A percentile compares a stretch with the other conserved stretches of the same genome.
Conservation (phyloP, 1,140 invertebrate species). For the Rhagoletis zephyria region DNA sequence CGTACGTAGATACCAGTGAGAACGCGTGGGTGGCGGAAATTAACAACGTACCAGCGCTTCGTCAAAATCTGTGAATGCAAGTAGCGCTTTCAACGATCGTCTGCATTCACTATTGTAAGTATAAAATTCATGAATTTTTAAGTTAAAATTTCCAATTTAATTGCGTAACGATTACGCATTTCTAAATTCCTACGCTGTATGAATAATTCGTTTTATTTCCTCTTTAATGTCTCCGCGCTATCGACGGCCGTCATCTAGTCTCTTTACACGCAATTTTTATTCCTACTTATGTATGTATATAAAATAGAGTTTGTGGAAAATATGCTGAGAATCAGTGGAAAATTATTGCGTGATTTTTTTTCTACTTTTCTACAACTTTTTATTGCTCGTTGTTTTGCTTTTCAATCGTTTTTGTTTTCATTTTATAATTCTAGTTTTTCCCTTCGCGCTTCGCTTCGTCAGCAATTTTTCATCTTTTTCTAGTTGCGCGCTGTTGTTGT, state of each 20-base stretch:
- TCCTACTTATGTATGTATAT: neutral
- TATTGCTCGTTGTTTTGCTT: neutral
- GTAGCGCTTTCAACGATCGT: neutral
- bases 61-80: neutral
- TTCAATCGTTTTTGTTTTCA: slow-evolving; percentile 28
- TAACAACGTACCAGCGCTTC: neutral
- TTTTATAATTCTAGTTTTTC: slow-evolving; percentile 27
- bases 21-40: neutral
- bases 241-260: neutral
- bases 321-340: neutral
- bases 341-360: slow-evolving; percentile 13
- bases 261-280: slow-evolving; percentile 15
- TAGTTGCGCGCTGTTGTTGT: slow-evolving; percentile 16
- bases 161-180: neutral
- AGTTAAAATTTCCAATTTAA: slow-evolving; percentile 3
- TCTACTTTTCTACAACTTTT: slow-evolving; percentile 16
- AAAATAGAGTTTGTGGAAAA: neutral
- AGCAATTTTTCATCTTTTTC: slow-evolving; percentile 33
- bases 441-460: neutral
- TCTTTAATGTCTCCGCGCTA: neutral
- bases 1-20: neutral
- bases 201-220: neutral
- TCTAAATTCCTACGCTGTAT: neutral
- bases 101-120: neutral
- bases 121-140: neutral